Base-by-base conservation (phyloP, 2,888 invertebrate species). In the Pollenia griseotomentosa region DNA sequence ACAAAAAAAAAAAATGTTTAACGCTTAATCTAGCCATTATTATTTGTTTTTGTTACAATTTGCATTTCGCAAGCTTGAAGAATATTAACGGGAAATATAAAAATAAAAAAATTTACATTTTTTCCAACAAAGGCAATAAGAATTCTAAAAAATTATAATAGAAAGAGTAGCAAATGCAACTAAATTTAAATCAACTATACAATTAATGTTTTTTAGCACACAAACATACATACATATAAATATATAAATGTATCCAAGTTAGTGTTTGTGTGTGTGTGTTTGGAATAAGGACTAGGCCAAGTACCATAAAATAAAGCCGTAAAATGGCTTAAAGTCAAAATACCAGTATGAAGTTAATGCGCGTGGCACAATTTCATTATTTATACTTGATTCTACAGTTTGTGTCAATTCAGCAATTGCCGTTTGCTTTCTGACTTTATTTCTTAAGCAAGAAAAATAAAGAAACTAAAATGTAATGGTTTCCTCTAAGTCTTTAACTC, bases 391-490 rank as follows among this genome's bases (percentile, higher is more conserved):
- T 55, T 42, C 42, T n/a, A 14, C 9, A 63, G 23, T 63, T 85
- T 65, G 42, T 81, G 81, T 71, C 65, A 80, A 81, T 81, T 75
- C 81, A 81, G 85, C 81, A 77, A 77, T 81, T 81, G 81, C 81
- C 81, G 73, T n/a, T 68, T n/a, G 44, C 55, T 77, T 65, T 63
- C 33, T 42, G 53, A 55, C 55, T 77, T 65, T 63, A 48, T 42
- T 65, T 11, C 23, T 44, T 63, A 14, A 65, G 16, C 12, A 68
- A 14, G 14, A 68, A 33, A 0, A 8, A 73, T 16, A n/a, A 73
- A 53, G 33, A 42, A 51, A 73, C 51, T 44, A 59, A 53, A 65
- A 77, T 55, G 42, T 63, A 71, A 71, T 83, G 77, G 51, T 51
- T 65, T 73, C 71, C 80, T 80, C 53, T 44, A 73, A 59, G 57